Percentiles rank a stretch among this genome's conserved stretches.
Evolutionary conservation across 2,797 vertebrate species (phyloP).

Genomic region (Caiman crocodilus): DNA sequence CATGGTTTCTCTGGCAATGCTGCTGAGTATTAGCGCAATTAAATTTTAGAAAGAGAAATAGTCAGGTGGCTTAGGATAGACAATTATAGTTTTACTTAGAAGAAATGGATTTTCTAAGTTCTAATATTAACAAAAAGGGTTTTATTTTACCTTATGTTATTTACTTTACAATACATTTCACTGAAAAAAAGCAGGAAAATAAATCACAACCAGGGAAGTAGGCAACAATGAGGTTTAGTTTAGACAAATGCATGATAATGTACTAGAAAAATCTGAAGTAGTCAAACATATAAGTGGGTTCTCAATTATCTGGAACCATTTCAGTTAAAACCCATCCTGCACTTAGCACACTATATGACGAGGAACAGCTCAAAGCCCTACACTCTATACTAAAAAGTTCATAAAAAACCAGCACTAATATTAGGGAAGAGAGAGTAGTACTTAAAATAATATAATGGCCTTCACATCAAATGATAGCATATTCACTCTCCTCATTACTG

Average conservation of each 20-base stretch:
- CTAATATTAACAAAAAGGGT: neutral
- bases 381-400: neutral
- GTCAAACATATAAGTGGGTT: neutral
- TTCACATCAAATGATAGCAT: neutral
- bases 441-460: neutral
- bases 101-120: neutral
- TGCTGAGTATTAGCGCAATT: slow-evolving; percentile 9
- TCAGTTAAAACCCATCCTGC: too few relatives aligned
- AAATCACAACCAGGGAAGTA: neutral
- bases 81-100: neutral
- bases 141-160: neutral
- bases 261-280: neutral
- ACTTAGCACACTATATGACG: too few relatives aligned
- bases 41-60: slow-evolving; percentile 40
- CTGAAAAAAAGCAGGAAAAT: neutral
- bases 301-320: neutral
- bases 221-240: neutral
- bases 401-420: neutral
- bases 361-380: neutral
- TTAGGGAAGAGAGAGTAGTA: neutral
- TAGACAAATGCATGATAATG: neutral
- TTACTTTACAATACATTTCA: neutral
- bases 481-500: neutral
- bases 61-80: neutral
- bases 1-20: slow-evolving; percentile 37